Conservation (phyloP, 2,797 vertebrate species). For the Aldrovandia affinis region DNA sequence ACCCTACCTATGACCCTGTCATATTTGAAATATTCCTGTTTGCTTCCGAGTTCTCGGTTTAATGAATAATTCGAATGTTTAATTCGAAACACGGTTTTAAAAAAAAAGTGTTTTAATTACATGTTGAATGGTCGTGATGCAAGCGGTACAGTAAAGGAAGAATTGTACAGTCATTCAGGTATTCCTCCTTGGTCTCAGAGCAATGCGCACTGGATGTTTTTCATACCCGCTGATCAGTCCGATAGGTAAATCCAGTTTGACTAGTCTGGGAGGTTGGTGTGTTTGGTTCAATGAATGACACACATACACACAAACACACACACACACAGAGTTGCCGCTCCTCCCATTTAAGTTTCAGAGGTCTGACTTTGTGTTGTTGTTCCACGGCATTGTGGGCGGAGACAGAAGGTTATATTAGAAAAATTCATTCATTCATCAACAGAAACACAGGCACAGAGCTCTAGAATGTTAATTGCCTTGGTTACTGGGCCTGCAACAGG, state of each 20-base stretch:
- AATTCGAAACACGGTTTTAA: no score
- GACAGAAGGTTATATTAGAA: neutral
- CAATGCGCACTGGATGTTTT: neutral
- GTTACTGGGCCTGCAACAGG: neutral
- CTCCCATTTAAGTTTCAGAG: neutral
- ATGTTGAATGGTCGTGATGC: no score
- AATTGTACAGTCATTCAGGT: no score
- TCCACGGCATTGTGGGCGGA: neutral
- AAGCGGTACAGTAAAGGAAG: neutral
- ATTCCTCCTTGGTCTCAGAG: neutral
- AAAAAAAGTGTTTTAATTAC: no score
- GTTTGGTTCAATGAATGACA: neutral
- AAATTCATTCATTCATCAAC: no score
- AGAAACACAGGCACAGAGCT: no score
- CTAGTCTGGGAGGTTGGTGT: constrained; percentile 17
- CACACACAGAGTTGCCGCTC: neutral
- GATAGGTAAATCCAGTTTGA: constrained; percentile 23
- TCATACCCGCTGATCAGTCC: neutral
- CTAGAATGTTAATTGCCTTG: no score
- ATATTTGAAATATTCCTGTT: neutral
- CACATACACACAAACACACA: no score
- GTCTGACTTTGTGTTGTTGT: neutral
- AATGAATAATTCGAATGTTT: no score
- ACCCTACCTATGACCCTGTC: neutral
- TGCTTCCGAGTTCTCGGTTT: neutral